Evolutionary conservation across 1,140 invertebrate genomes (phyloP), one percentile per base, ranked within the genome.

Genomic region (Hylyphantes graminicola): DNA sequence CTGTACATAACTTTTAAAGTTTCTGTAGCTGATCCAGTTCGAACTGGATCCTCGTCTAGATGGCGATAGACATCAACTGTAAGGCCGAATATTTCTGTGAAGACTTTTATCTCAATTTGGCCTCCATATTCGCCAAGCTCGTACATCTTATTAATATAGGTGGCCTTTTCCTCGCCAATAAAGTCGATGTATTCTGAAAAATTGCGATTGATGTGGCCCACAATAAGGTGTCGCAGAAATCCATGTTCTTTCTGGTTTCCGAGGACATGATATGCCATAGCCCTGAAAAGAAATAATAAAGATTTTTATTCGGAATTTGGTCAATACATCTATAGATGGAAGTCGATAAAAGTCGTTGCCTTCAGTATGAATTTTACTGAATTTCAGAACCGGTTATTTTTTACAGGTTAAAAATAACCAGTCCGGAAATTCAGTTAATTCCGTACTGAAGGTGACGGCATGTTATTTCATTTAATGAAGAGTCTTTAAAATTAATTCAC

Each of bases 1-100:
- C 59, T 67, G 51, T 78, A 78, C 15, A 78, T n/a, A 10, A 78
- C 17, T n/a, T n/a, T n/a, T 12, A 65, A 78, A 21, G 61, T 65
- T 21, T 50, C 17, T 13, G 75, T 54, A 7, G 51, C 11, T 21
- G n/a, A 17, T 10, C 75, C 75, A 55, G 54, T 65, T 0, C 51
- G 8, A 8, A 78, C 10, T 13, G 75, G 75, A 19, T 64, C 51
- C 48, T 51, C n/a, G 5, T 64, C 61, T 0, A 63, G 75, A 15
- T 48, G 54, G 15, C 35, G 67, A 54, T 78, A 78, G 3, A 78
- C 48, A 0, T 12, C 15, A 5, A 63, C 11, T 21, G 53, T 48
- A 53, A 21, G 35, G 0, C 21, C 15, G 48, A 78, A 78, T 54
- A 65, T 12, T 64, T 67, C 50, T 2, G 75, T 21, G 67, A 78